Evolutionary conservation across 2,797 vertebrate genomes (phyloP), one percentile per base, ranked within the genome.

Genomic region (Takifugu rubripes): DNA sequence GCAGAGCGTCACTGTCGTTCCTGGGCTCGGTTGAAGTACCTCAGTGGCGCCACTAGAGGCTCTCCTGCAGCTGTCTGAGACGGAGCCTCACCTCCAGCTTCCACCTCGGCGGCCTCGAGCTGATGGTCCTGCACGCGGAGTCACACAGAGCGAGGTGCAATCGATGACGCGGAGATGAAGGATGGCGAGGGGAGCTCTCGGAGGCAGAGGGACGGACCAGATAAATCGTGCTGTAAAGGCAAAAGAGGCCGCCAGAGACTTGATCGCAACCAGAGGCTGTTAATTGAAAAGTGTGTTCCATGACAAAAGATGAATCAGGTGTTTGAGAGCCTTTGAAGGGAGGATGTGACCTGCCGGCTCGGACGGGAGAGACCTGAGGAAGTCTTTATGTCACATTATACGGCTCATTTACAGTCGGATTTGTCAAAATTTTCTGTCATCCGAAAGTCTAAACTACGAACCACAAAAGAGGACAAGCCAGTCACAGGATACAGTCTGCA

Each of bases 41-140:
- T 1, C n/a, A 9, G 2, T 2, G 69, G 36, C 7, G 21, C 86
- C 89, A 89, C 80, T 84, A 89, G 88, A 87, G 88, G 88, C 82
- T 87, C 68, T 88, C 78, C 80, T 87, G 75, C 50, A 68, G 66
- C 83, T 69, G 59, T 65, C 52, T 72, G 64, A 63, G 43, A 61
- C 24, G 2, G 44, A 69, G 64, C n/a, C 2, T 27, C 10, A 48
- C 58, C 25, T 21, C 21, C 21, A 21, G 27, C 52, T 54, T 64
- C 56, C 16, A 11, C 60, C 9, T 54, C 44, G 25, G 33, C 24
- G 54, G 48, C 59, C 58, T 49, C 49, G 63, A 24, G 44, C 9
- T 44, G 49, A 16, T 68, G 21, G 50, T 44, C 50, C 45, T 56
- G 48, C 47, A 4, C 5, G 61, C 43, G 0, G 59, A 1, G 33